Evolutionary conservation across 2,888 invertebrate genomes (phyloP).

Genomic region (Cosmorhoe ocellata): DNA sequence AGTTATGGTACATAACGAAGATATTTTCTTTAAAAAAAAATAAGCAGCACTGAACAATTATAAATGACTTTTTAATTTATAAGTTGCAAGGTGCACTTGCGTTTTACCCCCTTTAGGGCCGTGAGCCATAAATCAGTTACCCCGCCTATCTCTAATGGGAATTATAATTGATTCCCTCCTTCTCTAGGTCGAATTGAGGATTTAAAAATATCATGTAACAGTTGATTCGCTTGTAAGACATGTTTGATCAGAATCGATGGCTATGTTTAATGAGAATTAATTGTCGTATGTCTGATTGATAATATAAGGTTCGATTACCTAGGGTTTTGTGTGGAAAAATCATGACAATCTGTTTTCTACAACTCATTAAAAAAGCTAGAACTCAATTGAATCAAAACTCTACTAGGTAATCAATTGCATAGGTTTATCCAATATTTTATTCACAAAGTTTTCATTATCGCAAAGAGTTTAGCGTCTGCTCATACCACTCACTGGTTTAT

Average conservation of each 20-base stretch:
- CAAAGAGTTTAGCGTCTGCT: no score
- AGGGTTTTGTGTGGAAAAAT: no score
- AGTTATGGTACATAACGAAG: no score
- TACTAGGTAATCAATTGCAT: no score
- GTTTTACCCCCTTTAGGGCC: slow-evolving; percentile 20
- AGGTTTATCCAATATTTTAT: no score
- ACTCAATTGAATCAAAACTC: no score
- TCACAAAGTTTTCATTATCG: no score
- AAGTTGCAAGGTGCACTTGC: slow-evolving; percentile 32
- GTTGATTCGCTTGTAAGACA: slow-evolving; percentile 18
- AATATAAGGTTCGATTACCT: neutral
- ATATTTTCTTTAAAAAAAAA: neutral
- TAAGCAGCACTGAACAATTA: slow-evolving; percentile 17
- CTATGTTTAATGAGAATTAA: slow-evolving; percentile 1
- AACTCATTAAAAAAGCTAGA: no score
- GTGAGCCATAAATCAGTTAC: slow-evolving; percentile 46
- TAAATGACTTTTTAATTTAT: slow-evolving; percentile 20
- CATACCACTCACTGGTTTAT: no score
- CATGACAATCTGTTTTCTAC: no score
- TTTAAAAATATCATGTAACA: slow-evolving; percentile 18
- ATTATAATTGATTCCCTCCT: slow-evolving; percentile 65
- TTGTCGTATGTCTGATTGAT: slow-evolving; percentile 1
- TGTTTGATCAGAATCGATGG: slow-evolving; percentile 12
- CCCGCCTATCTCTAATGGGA: slow-evolving; percentile 63
- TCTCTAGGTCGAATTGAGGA: slow-evolving; percentile 33